phyloP scores from a whole-genome alignment of 1,140 invertebrate species.

The Physella acuta region DNA sequence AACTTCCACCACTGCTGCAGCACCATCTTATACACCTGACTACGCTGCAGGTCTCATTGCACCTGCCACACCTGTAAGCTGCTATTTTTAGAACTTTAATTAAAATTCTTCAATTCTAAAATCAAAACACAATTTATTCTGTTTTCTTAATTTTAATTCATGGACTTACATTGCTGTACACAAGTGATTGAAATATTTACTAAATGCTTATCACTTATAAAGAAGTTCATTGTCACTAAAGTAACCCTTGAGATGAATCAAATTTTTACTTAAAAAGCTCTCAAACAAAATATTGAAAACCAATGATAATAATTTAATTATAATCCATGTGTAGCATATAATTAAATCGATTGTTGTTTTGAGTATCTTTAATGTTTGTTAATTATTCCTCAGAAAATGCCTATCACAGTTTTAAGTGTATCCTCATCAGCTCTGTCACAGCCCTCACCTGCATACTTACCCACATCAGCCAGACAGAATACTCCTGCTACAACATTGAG shows the following conservation, averaged over 20 bases:
- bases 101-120: not conserved
- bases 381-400: conserved; percentile 35
- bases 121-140: conserved; percentile 8
- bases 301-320: not conserved
- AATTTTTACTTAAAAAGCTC: not conserved
- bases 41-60: conserved; percentile 75
- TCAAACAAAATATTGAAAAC: not conserved
- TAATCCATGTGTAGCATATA: no score
- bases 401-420: conserved; percentile 41
- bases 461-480: conserved; percentile 36
- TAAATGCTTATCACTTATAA: no score
- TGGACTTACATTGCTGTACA: not conserved
- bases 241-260: not conserved
- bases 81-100: no score
- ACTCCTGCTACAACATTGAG: not conserved
- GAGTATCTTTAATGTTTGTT: conserved; percentile 5
- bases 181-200: no score
- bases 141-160: not conserved
- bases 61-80: conserved; percentile 55
- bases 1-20: conserved; percentile 30
- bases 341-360: no score
- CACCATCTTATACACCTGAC: conserved; percentile 67
- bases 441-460: conserved; percentile 50
- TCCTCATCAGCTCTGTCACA: conserved; percentile 37
- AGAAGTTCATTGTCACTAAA: no score